Conservation (phyloP, 2,797 vertebrate genomes). For the Galago senegalensis region DNA sequence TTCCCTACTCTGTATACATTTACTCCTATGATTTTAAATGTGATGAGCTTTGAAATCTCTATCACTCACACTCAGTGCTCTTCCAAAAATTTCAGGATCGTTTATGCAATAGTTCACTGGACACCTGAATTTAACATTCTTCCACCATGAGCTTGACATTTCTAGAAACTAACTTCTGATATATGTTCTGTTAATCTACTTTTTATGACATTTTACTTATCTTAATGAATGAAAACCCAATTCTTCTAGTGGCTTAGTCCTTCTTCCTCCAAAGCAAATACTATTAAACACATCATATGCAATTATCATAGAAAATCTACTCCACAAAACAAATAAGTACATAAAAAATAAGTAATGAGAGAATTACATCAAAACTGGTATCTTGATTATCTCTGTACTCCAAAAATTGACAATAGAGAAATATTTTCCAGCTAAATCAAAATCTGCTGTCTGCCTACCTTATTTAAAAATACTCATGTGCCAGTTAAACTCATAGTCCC, state of each 20-base stretch:
- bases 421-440: background rate
- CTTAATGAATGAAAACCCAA: background rate
- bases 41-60: background rate
- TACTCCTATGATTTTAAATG: background rate
- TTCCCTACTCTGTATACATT: background rate
- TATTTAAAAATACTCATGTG: background rate
- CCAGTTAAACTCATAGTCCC: background rate
- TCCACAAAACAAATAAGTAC: background rate
- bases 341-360: background rate
- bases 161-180: background rate
- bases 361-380: background rate
- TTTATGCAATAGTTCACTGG: background rate
- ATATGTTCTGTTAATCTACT: background rate
- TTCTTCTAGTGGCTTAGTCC: background rate
- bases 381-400: background rate
- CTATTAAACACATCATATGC: background rate
- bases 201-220: background rate
- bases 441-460: background rate
- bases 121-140: background rate
- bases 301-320: background rate
- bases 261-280: background rate
- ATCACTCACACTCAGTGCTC: background rate
- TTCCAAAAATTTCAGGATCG: background rate
- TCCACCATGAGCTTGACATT: background rate
- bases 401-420: conserved; percentile 10